These are phyloP conservation scores for Metaphire vulgaris DNA, from an alignment of 1,140 invertebrate species.

Conservation along the genomic window DNA sequence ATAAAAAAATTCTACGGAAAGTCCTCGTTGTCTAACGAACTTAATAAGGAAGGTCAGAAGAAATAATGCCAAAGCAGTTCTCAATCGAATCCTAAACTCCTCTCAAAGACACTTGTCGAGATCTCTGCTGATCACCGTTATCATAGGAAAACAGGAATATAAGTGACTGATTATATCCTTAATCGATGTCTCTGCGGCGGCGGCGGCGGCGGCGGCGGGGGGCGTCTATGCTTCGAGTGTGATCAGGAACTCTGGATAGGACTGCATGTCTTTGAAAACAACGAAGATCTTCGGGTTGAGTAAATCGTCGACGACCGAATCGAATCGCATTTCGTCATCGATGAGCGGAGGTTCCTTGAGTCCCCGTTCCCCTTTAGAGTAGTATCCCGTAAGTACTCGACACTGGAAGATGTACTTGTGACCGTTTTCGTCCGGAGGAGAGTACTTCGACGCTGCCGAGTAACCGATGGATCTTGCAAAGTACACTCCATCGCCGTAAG, in stretches of 20 bases:
- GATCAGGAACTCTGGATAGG: slow-evolving; percentile 27
- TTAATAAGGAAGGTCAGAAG: too few species aligned
- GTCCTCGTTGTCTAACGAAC: too few species aligned
- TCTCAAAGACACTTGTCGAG: too few species aligned
- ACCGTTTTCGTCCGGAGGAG: slow-evolving; percentile 8
- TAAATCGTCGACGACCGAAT: slow-evolving; percentile 14
- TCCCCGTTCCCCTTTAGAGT: not conserved
- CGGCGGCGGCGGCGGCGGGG: too few species aligned
- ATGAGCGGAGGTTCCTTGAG: slow-evolving; percentile 18
- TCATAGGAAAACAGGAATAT: too few species aligned
- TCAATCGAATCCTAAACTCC: too few species aligned
- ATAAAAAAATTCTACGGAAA: too few species aligned
- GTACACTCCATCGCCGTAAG: slow-evolving; percentile 27
- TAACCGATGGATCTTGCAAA: slow-evolving; percentile 28
- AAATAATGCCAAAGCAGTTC: too few species aligned
- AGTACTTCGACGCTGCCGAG: slow-evolving; percentile 14
- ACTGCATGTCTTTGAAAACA: slow-evolving; percentile 20
- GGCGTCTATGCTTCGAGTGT: too few species aligned
- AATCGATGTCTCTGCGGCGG: too few species aligned
- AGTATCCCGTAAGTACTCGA: slow-evolving; percentile 19
- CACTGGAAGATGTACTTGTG: slow-evolving; percentile 15
- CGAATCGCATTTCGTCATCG: not conserved
- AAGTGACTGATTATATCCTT: too few species aligned
- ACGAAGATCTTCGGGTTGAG: slow-evolving; percentile 16
- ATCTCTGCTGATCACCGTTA: too few species aligned